These are phyloP conservation scores for Oedothorax gibbosus DNA, from an alignment of 1,140 invertebrate species.

Conservation along the genomic window DNA sequence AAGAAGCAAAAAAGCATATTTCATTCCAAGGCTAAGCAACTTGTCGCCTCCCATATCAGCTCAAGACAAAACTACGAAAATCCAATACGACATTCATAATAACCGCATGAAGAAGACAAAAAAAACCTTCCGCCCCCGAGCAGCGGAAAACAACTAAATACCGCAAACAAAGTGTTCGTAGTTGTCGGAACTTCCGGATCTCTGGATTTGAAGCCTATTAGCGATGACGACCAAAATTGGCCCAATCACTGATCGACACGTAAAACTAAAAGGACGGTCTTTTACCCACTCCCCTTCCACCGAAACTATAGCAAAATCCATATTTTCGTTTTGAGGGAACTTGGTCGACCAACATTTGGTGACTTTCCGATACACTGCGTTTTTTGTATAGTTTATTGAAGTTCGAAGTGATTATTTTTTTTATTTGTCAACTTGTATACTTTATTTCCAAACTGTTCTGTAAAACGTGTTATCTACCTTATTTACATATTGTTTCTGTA, in stretches of 20 bases:
- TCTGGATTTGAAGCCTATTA: constrained; percentile 57
- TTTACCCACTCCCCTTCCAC: background rate
- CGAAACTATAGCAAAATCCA: constrained; percentile 1
- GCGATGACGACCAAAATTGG: constrained; percentile 59
- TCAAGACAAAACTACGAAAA: constrained; percentile 27
- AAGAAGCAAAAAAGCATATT: too few species aligned
- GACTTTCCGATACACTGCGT: constrained; percentile 14
- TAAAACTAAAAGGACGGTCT: constrained; percentile 47
- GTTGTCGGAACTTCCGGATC: constrained; percentile 48
- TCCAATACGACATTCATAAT: constrained; percentile 41
- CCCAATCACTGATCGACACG: constrained; percentile 55
- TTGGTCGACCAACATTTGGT: constrained; percentile 14
- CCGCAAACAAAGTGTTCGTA: constrained; percentile 55
- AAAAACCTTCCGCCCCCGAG: constrained; percentile 26
- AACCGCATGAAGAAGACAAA: constrained; percentile 22
- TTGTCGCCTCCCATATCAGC: constrained; percentile 9
- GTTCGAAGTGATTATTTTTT: too few species aligned
- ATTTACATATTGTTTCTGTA: too few species aligned
- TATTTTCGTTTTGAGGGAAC: constrained; percentile 33
- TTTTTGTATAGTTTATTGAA: too few species aligned
- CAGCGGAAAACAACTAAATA: constrained; percentile 44
- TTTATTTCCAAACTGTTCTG: too few species aligned
- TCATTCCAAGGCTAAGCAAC: background rate
- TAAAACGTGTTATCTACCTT: too few species aligned
- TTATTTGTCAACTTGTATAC: too few species aligned